Percentiles rank a stretch among this genome's conserved stretches.
Conservation (phyloP, 2,797 vertebrate species). For the Merluccius polli region DNA sequence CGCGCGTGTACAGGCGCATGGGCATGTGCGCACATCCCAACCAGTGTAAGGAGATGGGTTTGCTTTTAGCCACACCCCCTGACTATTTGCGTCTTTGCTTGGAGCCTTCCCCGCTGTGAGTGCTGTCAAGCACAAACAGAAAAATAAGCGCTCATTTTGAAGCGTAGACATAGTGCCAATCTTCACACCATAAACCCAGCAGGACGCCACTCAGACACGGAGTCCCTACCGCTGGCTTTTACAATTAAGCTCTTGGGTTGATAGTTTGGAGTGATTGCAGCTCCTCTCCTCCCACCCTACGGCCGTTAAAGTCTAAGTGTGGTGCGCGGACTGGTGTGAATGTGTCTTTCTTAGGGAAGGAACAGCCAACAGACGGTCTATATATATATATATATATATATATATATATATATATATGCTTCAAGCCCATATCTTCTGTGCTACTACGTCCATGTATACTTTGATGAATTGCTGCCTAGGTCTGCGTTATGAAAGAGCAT, state of each 20-base stretch:
- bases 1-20: not conserved
- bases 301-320: slow-evolving; percentile 34
- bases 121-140: slow-evolving; percentile 36
- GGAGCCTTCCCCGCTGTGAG: slow-evolving; percentile 30
- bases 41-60: not conserved
- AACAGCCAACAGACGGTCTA: not conserved
- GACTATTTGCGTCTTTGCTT: slow-evolving; percentile 48
- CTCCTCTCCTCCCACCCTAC: slow-evolving; percentile 24
- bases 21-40: not conserved
- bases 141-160: slow-evolving; percentile 43
- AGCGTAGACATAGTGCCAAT: slow-evolving; percentile 42
- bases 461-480: not conserved
- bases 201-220: slow-evolving; percentile 43
- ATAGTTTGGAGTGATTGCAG: slow-evolving; percentile 39
- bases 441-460: not conserved
- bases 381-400: no score
- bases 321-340: slow-evolving; percentile 1
- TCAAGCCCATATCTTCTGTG: not conserved
- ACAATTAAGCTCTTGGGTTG: slow-evolving; percentile 44
- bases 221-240: slow-evolving; percentile 35
- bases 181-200: slow-evolving; percentile 50
- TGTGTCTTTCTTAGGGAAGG: not conserved
- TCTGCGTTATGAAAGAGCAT: not conserved
- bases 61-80: not conserved
- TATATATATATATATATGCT: not conserved